Evolutionary conservation across 2,888 invertebrate genomes (phyloP).

Genomic region (Folsomia manolachei): DNA sequence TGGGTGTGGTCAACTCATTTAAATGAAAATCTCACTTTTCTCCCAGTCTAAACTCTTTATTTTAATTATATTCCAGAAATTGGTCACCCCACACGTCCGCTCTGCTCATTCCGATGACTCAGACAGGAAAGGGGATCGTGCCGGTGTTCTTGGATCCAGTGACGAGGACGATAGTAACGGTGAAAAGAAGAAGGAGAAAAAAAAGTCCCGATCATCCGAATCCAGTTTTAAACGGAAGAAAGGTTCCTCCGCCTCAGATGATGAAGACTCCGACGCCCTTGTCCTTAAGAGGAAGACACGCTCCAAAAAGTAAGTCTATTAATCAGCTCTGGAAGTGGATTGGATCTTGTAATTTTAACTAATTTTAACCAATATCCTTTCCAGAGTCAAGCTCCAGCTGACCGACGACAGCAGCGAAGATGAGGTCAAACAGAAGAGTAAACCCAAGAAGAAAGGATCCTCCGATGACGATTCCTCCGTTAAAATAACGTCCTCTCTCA

Average conservation of each 20-base stretch:
- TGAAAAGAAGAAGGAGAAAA: not conserved
- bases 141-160: too few relatives aligned
- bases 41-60: too few relatives aligned
- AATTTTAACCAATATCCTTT: not conserved
- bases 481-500: not conserved
- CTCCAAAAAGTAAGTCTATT: not conserved
- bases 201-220: not conserved
- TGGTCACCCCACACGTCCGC: too few relatives aligned
- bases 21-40: too few relatives aligned
- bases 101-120: too few relatives aligned
- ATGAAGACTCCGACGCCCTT: not conserved
- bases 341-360: not conserved
- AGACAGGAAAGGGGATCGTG: too few relatives aligned
- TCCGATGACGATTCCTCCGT: not conserved
- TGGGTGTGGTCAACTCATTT: not conserved
- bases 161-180: not conserved
- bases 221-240: too few relatives aligned
- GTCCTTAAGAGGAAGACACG: not conserved
- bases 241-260: too few relatives aligned
- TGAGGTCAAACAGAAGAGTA: not conserved
- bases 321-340: not conserved
- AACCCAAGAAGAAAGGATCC: not conserved
- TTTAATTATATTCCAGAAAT: too few relatives aligned
- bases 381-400: not conserved
- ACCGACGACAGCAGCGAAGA: not conserved